These are phyloP conservation scores for Graptemys geographica DNA, from an alignment of 2,797 vertebrate genomes.

Conservation along the genomic window DNA sequence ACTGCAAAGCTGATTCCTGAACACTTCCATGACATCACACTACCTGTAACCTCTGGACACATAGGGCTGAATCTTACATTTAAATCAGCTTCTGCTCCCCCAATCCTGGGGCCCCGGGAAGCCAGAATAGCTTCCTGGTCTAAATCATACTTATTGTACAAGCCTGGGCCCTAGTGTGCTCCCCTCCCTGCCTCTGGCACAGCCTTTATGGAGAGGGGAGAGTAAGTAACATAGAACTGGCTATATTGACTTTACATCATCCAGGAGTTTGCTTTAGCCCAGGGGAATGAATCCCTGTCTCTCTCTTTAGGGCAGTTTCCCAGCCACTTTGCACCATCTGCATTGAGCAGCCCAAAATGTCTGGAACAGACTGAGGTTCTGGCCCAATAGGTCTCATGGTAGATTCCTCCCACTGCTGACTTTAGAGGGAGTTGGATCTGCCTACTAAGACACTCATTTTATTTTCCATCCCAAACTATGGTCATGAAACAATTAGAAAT, in stretches of 20 bases:
- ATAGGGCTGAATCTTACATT: background rate
- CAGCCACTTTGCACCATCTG: background rate
- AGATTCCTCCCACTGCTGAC: background rate
- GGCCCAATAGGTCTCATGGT: background rate
- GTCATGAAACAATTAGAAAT: background rate
- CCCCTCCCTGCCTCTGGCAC: background rate
- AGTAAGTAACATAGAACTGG: background rate
- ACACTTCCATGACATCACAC: background rate
- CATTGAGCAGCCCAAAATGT: background rate
- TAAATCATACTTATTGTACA: background rate
- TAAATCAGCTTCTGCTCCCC: background rate
- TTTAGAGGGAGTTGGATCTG: background rate
- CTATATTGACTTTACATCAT: background rate
- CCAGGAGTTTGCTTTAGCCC: background rate
- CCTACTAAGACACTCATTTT: accelerated
- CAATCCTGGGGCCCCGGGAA: accelerated
- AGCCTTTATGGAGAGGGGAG: background rate
- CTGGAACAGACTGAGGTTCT: background rate
- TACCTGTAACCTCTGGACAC: accelerated
- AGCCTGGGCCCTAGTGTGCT: background rate
- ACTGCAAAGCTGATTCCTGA: background rate
- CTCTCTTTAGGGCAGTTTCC: background rate
- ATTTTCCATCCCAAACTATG: background rate
- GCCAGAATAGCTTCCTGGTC: background rate
- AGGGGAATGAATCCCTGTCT: background rate